Conservation (phyloP, 2,888 invertebrate genomes). For the Drosophila fungiperda region DNA sequence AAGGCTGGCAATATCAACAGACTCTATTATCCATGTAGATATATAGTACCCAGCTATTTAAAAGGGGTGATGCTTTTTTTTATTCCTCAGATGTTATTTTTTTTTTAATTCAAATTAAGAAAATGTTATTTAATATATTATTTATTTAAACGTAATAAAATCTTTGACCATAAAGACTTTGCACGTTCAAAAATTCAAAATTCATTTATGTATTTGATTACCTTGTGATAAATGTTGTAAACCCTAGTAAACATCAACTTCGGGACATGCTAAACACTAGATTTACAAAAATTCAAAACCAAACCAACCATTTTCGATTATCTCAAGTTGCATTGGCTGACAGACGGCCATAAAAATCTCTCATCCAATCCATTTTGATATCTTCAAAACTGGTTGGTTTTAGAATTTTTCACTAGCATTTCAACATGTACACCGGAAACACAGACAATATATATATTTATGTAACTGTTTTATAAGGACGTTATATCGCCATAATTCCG, state of each 20-base stretch:
- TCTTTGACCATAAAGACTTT: background rate
- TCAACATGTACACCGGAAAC: background rate
- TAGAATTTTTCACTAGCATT: slow-evolving; percentile 66
- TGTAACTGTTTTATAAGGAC: background rate
- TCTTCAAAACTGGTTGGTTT: slow-evolving; percentile 77
- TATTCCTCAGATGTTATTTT: too few species aligned
- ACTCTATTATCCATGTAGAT: background rate
- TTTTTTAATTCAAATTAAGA: background rate
- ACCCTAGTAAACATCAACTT: background rate
- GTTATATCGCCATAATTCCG: background rate
- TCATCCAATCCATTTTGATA: slow-evolving; percentile 43
- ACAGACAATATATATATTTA: too few species aligned
- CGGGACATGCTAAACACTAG: slow-evolving; percentile 4
- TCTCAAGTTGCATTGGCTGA: slow-evolving; percentile 40
- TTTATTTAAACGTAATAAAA: background rate
- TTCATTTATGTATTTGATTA: too few species aligned
- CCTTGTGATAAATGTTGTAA: too few species aligned
- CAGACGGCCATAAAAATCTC: rapidly evolving
- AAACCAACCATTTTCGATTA: slow-evolving; percentile 78
- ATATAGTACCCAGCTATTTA: background rate
- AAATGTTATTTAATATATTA: background rate
- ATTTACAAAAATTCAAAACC: slow-evolving; percentile 74
- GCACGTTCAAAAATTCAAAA: too few species aligned
- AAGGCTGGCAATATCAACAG: background rate
- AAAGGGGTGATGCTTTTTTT: too few species aligned